Conservation (phyloP, 2,888 invertebrate genomes). For the Flabesymbios commensalis region DNA sequence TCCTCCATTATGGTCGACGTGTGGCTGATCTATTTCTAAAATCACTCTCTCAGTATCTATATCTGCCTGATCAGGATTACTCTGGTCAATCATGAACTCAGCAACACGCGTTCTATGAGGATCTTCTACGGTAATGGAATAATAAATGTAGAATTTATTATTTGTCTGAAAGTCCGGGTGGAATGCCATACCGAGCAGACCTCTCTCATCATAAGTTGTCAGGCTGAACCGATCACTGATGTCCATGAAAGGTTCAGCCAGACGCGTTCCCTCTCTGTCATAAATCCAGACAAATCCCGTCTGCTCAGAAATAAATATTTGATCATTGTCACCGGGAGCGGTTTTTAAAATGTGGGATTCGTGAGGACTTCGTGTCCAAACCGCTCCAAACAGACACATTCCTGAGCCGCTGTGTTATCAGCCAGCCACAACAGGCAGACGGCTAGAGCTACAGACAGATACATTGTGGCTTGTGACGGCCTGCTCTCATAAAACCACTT, state of each 20-base stretch:
- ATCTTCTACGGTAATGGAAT: constrained; percentile 28
- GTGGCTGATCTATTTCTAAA: constrained; percentile 49
- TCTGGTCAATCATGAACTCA: constrained; percentile 31
- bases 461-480: too few species aligned
- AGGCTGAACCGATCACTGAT: constrained; percentile 32
- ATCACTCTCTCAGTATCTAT: constrained; percentile 39
- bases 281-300: constrained; percentile 46
- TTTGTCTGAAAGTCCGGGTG: constrained; percentile 50
- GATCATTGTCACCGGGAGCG: constrained; percentile 46
- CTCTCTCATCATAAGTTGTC: constrained; percentile 40
- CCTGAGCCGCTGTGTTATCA: too few species aligned
- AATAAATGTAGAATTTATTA: constrained; percentile 50
- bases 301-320: constrained; percentile 54
- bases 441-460: too few species aligned
- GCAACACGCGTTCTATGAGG: constrained; percentile 13
- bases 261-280: constrained; percentile 36
- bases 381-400: too few species aligned
- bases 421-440: too few species aligned
- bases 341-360: too few species aligned
- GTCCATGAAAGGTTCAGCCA: constrained; percentile 43
- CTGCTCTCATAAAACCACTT: too few species aligned
- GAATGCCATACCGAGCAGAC: constrained; percentile 49
- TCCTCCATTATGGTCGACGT: constrained; percentile 56
- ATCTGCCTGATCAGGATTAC: constrained; percentile 42
- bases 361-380: too few species aligned